phyloP scores from a whole-genome alignment of 2,888 invertebrate genomes.

The Brenthis daphne region DNA sequence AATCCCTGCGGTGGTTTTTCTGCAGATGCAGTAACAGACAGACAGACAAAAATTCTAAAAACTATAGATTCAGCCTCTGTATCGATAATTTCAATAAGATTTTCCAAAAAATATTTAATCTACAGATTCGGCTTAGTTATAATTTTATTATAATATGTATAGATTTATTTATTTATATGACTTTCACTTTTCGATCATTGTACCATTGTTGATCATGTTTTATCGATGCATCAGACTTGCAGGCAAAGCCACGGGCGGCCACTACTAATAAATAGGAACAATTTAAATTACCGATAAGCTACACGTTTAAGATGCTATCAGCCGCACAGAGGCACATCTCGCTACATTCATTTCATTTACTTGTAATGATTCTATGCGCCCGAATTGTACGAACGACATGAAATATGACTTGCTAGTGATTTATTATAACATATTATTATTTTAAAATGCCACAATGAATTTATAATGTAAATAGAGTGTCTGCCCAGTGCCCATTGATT shows the following conservation, averaged over 20 bases:
- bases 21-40: too few relatives aligned
- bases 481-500: conserved; percentile 64
- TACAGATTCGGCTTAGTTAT: too few relatives aligned
- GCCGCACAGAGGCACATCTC: conserved; percentile 46
- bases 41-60: too few relatives aligned
- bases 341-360: conserved; percentile 54
- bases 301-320: conserved; percentile 36
- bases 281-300: conserved; percentile 24
- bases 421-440: conserved; percentile 72
- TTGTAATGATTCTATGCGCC: conserved; percentile 56
- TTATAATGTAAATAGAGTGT: conserved; percentile 73
- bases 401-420: conserved; percentile 67
- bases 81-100: too few relatives aligned
- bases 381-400: conserved; percentile 48
- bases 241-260: conserved; percentile 8
- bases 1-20: too few relatives aligned
- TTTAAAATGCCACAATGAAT: conserved; percentile 55
- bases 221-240: conserved; percentile 8
- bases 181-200: background rate
- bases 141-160: too few relatives aligned
- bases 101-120: too few relatives aligned
- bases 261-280: conserved; percentile 27
- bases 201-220: background rate
- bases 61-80: too few relatives aligned
- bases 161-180: too few relatives aligned